Evolutionary conservation across 2,113 vertebrate genomes (phyloP).

Genomic region (Pygathrix nemaeus): DNA sequence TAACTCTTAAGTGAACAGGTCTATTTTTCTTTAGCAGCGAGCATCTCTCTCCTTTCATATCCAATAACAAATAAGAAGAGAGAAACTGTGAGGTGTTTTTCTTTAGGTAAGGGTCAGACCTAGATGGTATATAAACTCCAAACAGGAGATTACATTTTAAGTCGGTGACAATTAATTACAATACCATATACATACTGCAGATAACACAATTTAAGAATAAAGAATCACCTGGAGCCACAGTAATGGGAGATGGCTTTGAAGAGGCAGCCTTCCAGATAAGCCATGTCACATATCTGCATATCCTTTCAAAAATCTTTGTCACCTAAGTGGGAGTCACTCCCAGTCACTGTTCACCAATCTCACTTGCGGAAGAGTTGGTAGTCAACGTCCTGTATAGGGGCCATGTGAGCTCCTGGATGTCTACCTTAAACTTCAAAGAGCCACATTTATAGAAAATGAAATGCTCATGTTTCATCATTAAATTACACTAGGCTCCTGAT

Average conservation of each 20-base stretch:
- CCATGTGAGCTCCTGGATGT: constrained; percentile 52
- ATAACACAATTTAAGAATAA: background rate
- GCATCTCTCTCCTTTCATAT: constrained; percentile 59
- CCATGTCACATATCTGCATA: background rate
- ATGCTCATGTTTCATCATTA: constrained; percentile 73
- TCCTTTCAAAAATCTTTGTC: constrained; percentile 58
- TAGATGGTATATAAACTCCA: background rate
- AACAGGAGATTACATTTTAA: background rate
- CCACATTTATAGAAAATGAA: constrained; percentile 69
- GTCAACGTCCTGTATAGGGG: constrained; percentile 70
- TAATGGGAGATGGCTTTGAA: constrained; percentile 12
- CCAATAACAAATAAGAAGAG: background rate
- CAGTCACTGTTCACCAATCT: background rate
- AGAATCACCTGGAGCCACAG: constrained; percentile 1
- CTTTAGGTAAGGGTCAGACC: background rate
- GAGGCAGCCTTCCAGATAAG: constrained; percentile 54
- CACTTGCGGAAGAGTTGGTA: constrained; percentile 28
- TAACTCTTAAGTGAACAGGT: constrained; percentile 58
- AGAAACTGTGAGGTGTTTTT: background rate
- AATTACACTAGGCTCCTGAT: constrained; percentile 74
- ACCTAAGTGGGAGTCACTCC: constrained; percentile 61
- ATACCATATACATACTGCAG: background rate
- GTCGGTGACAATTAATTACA: constrained; percentile 44
- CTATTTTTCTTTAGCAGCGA: constrained; percentile 38
- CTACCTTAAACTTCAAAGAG: constrained; percentile 79